These are phyloP conservation scores for Philopotamus ludificatus DNA, from an alignment of 1,140 invertebrate species.

Conservation along the genomic window DNA sequence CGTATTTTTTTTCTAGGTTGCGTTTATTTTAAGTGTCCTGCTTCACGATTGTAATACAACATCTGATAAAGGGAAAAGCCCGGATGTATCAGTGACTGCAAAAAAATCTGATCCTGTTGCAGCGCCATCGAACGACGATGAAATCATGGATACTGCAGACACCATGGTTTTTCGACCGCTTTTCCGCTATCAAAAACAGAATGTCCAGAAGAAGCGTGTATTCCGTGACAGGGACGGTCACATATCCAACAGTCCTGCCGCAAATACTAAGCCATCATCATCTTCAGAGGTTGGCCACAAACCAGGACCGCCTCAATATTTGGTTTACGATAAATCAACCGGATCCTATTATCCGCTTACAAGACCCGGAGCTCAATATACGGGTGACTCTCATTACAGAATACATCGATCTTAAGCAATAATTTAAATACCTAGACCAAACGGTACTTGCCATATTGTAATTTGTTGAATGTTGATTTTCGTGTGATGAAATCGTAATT, in stretches of 20 bases:
- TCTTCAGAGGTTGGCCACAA: neutral
- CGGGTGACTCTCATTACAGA: neutral
- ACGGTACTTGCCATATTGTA: too few relatives aligned
- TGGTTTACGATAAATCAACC: conserved; percentile 32
- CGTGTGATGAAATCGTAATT: too few relatives aligned
- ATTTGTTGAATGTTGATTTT: too few relatives aligned
- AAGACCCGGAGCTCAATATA: too few relatives aligned
- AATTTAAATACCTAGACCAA: too few relatives aligned
- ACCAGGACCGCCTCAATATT: conserved; percentile 20
- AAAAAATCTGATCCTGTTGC: neutral
- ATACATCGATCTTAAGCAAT: too few relatives aligned
- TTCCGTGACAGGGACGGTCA: conserved; percentile 29
- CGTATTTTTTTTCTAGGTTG: neutral
- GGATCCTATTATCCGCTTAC: conserved; percentile 35
- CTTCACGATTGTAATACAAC: neutral
- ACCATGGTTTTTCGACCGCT: conserved; percentile 38
- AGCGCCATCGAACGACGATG: conserved; percentile 19
- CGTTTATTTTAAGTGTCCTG: neutral
- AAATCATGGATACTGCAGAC: conserved; percentile 31
- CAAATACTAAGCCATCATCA: neutral
- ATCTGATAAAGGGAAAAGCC: neutral
- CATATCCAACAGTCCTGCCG: conserved; percentile 10
- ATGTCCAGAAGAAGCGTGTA: conserved; percentile 25
- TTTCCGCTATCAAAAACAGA: conserved; percentile 36
- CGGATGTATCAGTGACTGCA: neutral